Evolutionary conservation across 1,140 invertebrate species (phyloP).

Genomic region (Bombus consobrinus): DNA sequence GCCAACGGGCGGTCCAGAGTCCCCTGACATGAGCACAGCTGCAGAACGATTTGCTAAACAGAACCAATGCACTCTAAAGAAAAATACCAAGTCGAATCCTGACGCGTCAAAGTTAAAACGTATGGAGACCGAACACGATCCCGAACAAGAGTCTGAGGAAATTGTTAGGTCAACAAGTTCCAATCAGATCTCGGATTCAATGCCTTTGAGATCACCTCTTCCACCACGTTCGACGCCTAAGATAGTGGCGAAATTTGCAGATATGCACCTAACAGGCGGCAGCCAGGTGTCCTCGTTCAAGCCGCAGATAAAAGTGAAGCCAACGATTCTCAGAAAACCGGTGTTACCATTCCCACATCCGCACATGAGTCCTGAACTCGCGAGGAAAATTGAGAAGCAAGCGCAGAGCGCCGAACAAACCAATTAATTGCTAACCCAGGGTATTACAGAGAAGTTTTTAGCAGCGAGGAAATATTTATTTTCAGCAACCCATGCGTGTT

Average conservation of each 20-base stretch:
- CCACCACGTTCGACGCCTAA: conserved; percentile 84
- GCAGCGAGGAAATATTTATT: conserved; percentile 39
- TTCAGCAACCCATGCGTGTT: conserved; percentile 30
- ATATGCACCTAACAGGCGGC: conserved; percentile 84
- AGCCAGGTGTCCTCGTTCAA: conserved; percentile 85
- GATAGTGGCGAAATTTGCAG: conserved; percentile 85
- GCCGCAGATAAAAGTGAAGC: conserved; percentile 89
- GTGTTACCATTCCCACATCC: conserved; percentile 82
- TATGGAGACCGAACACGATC: conserved; percentile 69
- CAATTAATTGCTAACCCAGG: conserved; percentile 65
- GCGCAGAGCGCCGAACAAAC: conserved; percentile 78
- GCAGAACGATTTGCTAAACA: conserved; percentile 90
- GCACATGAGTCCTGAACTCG: conserved; percentile 79
- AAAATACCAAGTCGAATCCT: conserved; percentile 85
- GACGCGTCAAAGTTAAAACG: conserved; percentile 64
- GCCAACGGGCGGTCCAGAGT: conserved; percentile 83
- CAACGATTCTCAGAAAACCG: conserved; percentile 88
- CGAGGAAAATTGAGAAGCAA: conserved; percentile 81
- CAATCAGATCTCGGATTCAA: conserved; percentile 72
- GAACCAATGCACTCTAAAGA: conserved; percentile 92
- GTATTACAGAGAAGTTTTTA: conserved; percentile 10
- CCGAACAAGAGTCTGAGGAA: conserved; percentile 64
- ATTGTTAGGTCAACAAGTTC: conserved; percentile 78
- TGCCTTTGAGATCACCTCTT: conserved; percentile 80
- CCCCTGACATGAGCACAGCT: conserved; percentile 88